Base-by-base conservation (phyloP, 2,113 vertebrate genomes). In the Cottus gobio region DNA sequence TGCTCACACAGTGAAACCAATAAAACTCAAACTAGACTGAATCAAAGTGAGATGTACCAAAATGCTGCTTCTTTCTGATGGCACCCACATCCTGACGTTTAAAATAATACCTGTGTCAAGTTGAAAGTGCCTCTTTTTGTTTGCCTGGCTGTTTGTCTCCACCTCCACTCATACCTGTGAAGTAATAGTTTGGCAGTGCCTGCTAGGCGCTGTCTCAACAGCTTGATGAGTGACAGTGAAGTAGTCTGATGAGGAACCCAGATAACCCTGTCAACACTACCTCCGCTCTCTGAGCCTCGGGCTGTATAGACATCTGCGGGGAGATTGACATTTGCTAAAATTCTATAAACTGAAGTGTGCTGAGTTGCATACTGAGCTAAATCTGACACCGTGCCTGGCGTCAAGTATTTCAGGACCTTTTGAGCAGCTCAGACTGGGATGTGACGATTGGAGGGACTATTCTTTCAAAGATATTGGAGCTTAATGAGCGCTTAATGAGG, bases 171-270 rank as follows among this genome's bases (percentile, higher is more conserved):
- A 30, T 34, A 74, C 72, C 73, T 87, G 82, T 72, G 77, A 86
- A 69, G 68, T 71, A 80, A 83, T 80, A 56, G 76, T 72, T 85
- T 85, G 85, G 72, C 77, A 52, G 65, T 60, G 75, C 71, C 78
- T 85, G 83, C 75, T 46, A 75, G 82, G 58, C 73, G 79, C 86
- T 90, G 89, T 92, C 89, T 90, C 77, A 80, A 28, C 79, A 81
- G 69, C 74, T 50, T 79, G 87, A 86, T 78, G 83, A 85, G 89
- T 87, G 89, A 90, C 89, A 86, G 84, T 71, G 80, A 75, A 62
- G 73, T 72, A 83, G 84, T 80, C 73, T 71, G 86, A 87, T 82
- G 76, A 90, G 70, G 76, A 90, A 85, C 83, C 69, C 63, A 11
- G 85, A 90, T 88, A 90, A 89, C 82, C 83, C 71, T 44, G 85